A percentile compares a stretch with the other conserved stretches of the same genome.
Conservation (phyloP, 1,140 invertebrate species). For the Drosophila auraria region DNA sequence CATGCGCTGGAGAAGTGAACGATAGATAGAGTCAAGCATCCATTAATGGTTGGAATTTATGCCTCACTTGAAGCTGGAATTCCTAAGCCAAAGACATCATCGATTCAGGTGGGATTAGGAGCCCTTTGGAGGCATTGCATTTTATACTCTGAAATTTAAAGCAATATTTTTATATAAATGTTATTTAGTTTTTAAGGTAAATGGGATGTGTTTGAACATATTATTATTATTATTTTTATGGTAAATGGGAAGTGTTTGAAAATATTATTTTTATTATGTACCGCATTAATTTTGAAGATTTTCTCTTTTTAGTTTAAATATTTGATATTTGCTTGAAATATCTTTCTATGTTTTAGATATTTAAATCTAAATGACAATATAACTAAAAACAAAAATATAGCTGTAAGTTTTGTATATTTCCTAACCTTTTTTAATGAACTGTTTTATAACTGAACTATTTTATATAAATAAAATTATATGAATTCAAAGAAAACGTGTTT, state of each 20-base stretch:
- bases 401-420: neutral
- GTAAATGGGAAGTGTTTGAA: no score
- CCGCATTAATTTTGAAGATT: no score
- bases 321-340: neutral
- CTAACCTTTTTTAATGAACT: neutral
- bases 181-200: no score
- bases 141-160: neutral
- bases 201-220: no score
- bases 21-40: constrained; percentile 5
- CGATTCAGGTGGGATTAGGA: no score
- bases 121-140: no score
- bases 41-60: neutral
- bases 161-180: neutral
- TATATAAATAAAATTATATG: neutral
- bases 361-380: no score
- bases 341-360: neutral
- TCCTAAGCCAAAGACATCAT: neutral
- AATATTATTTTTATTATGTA: no score
- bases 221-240: no score
- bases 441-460: no score
- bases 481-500: neutral
- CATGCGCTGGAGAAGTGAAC: neutral
- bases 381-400: no score
- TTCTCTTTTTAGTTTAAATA: no score
- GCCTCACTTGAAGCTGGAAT: neutral